Base-by-base conservation (phyloP, 1,140 invertebrate species). In the Nymphalis io region DNA sequence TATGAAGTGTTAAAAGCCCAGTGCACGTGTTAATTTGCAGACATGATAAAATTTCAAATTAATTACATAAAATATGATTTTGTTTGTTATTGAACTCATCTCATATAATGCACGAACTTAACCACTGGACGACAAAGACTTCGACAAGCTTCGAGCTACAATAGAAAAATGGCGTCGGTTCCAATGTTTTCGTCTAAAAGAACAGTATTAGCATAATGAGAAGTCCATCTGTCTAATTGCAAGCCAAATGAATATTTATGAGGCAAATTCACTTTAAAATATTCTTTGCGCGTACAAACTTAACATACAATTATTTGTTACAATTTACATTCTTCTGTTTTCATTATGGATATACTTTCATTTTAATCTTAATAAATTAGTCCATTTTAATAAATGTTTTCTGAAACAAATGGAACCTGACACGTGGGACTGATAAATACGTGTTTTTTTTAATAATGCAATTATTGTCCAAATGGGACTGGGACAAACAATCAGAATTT, bases 201-300 rank as follows among this genome's bases (percentile, higher is more conserved):
- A 51, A 53, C 61, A 20, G 16, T 65, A 78, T 78, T 75, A 73
- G 46, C 73, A 73, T 73, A 73, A 73, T 69, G 51, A 21, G 48
- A 73, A 73, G 73, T 71, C 70, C 73, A 75, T 78, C 67, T 70
- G 63, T 74, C 68, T 75, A 78, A 78, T 73, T 78, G 73, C 68
- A 58, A 57, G 46, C 20, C 57, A 55, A 53, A 74, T 78, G 68
- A 75, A 78, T 78, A 75, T 75, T 68, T 70, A 75, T 70, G 51
- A 55, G 73, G 13, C 11, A 51, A 42, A 58, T 60, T 42, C 44
- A 55, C 60, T 75, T 73, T 72, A 67, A 58, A 73, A 75, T 72
- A 73, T 73, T 71, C 64, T 57, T 70, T 72, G 61, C 60, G 23
- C 53, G 46, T 23, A 15, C 20, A 11, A 51, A 51, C 20, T 55